Evolutionary conservation across 2,888 invertebrate genomes (phyloP).

Genomic region (Erynnis tages): DNA sequence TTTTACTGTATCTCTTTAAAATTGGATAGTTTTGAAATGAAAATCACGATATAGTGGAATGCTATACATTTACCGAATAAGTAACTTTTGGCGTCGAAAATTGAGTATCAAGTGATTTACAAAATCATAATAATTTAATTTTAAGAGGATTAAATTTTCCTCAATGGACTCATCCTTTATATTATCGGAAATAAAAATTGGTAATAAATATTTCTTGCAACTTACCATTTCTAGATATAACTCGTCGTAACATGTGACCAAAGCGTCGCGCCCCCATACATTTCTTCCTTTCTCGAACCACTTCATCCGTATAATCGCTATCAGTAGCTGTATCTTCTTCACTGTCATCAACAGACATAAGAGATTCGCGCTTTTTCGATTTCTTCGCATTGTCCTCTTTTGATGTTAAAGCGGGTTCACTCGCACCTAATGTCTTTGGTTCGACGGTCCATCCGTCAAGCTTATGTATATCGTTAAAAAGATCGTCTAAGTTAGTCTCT

Average conservation of each 20-base stretch:
- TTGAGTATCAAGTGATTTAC: no score
- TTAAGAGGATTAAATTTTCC: no score
- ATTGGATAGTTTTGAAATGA: no score
- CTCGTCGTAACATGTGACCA: constrained; percentile 68
- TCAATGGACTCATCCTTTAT: no score
- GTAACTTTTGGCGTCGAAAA: no score
- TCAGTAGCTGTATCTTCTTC: constrained; percentile 66
- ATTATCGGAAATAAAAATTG: neutral
- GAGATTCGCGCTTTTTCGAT: constrained; percentile 57
- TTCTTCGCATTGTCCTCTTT: constrained; percentile 50
- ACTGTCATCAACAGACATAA: constrained; percentile 69
- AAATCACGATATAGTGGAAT: no score
- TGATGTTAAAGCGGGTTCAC: constrained; percentile 68
- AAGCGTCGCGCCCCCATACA: constrained; percentile 73
- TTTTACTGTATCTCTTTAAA: no score
- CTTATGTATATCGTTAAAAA: constrained; percentile 65
- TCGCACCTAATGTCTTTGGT: constrained; percentile 68
- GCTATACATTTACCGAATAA: no score
- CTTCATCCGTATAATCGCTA: constrained; percentile 70
- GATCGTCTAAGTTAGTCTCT: constrained; percentile 78
- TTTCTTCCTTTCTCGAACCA: constrained; percentile 65
- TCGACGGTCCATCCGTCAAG: constrained; percentile 58
- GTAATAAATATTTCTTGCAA: constrained; percentile 14
- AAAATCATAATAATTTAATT: no score
- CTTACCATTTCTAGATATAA: constrained; percentile 77